Evolutionary conservation across 2,797 vertebrate genomes (phyloP).

Genomic region (Coregonus sp.): DNA sequence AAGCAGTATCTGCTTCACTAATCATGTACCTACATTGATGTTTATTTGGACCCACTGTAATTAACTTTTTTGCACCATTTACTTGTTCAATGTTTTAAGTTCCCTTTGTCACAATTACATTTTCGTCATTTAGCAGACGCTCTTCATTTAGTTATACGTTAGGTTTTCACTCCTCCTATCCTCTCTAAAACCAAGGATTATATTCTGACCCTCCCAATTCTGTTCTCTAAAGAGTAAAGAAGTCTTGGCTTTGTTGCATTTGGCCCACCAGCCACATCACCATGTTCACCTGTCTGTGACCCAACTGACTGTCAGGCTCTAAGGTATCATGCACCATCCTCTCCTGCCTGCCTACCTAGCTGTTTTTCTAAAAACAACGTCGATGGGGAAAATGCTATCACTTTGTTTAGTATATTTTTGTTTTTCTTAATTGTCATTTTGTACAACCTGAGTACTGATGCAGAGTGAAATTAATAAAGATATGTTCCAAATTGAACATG

Average conservation of each 20-base stretch:
- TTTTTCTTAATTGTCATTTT: conserved; percentile 55
- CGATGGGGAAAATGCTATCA: conserved; percentile 11
- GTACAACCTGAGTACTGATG: conserved; percentile 56
- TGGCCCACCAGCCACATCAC: conserved; percentile 2
- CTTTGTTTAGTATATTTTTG: conserved; percentile 52
- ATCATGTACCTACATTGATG: not conserved
- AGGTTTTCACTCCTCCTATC: too few species aligned
- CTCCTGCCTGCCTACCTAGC: conserved; percentile 21
- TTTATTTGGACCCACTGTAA: not conserved
- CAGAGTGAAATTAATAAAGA: conserved; percentile 74
- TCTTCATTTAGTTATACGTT: conserved; percentile 3
- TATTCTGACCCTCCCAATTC: not conserved
- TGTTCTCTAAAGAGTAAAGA: not conserved
- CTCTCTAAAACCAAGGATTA: not conserved
- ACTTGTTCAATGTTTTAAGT: not conserved
- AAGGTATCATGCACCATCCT: conserved; percentile 5
- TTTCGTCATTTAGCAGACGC: too few species aligned
- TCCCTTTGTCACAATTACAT: conserved; percentile 17
- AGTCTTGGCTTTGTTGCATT: not conserved
- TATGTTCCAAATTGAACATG: conserved; percentile 42
- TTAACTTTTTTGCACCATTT: not conserved
- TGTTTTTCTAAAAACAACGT: conserved; percentile 63
- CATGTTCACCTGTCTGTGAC: conserved; percentile 7
- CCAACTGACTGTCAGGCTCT: not conserved
- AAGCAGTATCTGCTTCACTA: conserved; percentile 40